phyloP scores from a whole-genome alignment of 1,140 invertebrate species.

The Pogonognathellus flavescens region DNA sequence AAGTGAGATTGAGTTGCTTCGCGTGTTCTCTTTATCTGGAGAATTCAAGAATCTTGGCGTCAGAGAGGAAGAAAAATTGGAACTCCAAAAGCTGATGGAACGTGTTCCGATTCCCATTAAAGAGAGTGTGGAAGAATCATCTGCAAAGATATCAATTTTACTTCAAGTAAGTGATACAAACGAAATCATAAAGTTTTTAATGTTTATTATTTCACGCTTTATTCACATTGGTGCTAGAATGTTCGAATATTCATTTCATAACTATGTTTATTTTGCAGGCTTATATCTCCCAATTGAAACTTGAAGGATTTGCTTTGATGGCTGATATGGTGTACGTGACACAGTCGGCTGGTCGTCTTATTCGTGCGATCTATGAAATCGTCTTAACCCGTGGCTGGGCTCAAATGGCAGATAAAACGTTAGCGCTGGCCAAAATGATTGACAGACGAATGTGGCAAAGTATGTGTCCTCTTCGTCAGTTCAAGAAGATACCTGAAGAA shows the following conservation, averaged over 20 bases:
- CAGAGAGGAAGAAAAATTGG: constrained; percentile 97
- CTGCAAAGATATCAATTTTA: constrained; percentile 96
- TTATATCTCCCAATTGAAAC: constrained; percentile 97
- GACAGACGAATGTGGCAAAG: constrained; percentile 99
- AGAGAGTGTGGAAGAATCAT: constrained; percentile 98
- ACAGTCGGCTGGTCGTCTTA: constrained; percentile 94
- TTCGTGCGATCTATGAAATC: constrained; percentile 98
- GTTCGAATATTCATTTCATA: not conserved
- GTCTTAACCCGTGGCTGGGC: constrained; percentile 87
- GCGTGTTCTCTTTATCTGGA: constrained; percentile 98
- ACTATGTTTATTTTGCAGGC: constrained; percentile 77
- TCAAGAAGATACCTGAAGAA: constrained; percentile 98
- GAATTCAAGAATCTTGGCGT: constrained; percentile 95
- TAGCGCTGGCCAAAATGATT: constrained; percentile 98
- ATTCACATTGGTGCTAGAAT: no score
- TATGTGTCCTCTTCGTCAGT: constrained; percentile 98
- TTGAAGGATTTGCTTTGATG: constrained; percentile 98
- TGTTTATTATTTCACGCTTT: no score
- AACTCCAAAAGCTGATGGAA: constrained; percentile 97
- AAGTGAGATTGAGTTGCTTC: constrained; percentile 97
- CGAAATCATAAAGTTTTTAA: no score
- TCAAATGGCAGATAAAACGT: constrained; percentile 94
- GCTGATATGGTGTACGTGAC: constrained; percentile 99
- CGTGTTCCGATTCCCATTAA: constrained; percentile 99
- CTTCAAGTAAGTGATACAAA: constrained; percentile 71